Conservation (phyloP, 92 coral and sea anemone genomes). For the Montipora capitata region DNA sequence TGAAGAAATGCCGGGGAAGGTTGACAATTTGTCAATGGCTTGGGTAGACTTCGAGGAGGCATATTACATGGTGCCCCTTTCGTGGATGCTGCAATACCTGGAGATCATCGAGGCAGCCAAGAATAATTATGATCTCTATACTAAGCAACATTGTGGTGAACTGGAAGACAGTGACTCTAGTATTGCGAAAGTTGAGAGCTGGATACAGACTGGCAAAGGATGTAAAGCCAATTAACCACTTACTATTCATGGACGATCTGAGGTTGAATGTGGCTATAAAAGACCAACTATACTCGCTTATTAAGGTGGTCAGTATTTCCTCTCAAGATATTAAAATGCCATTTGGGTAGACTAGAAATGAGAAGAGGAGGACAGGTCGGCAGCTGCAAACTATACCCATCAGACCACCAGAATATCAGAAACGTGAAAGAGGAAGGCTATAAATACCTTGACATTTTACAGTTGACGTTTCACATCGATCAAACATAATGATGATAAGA, state of each 20-base stretch:
- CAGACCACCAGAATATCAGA: constrained; percentile 20
- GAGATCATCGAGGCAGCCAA: constrained; percentile 24
- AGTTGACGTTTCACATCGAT: constrained; percentile 7
- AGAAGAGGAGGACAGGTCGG: constrained; percentile 29
- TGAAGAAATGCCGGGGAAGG: constrained; percentile 25
- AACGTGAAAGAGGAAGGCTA: neutral
- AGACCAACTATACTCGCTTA: constrained; percentile 41
- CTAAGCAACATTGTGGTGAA: constrained; percentile 27
- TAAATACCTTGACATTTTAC: constrained; percentile 1
- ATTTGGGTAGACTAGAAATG: constrained; percentile 15
- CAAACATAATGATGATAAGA: neutral
- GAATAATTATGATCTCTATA: constrained; percentile 18
- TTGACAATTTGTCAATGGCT: constrained; percentile 18
- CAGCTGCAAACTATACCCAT: constrained; percentile 19
- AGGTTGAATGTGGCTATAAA: constrained; percentile 20
- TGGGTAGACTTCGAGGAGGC: constrained; percentile 60
- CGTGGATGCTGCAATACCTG: constrained; percentile 37
- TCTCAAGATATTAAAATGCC: constrained; percentile 31
- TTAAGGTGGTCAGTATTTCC: neutral
- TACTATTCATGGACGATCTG: constrained; percentile 15
- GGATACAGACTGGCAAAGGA: no score
- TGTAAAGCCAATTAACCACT: neutral
- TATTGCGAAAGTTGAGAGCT: no score
- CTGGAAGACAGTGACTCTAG: constrained; percentile 46
- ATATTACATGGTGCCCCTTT: constrained; percentile 43